phyloP scores from a whole-genome alignment of 2,888 invertebrate genomes.

The Iphiclides podalirius region DNA sequence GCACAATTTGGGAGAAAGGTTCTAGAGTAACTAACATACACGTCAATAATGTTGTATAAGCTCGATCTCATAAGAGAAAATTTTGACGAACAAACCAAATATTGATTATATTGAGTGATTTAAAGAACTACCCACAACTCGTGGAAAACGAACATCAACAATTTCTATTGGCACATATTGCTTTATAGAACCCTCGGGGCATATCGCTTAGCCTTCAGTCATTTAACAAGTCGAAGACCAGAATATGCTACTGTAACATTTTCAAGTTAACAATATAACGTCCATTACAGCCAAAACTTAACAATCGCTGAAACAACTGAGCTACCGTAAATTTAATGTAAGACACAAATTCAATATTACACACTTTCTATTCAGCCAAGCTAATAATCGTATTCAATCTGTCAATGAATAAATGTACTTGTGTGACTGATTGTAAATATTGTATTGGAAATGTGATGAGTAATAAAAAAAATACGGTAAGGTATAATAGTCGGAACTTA shows the following conservation, averaged over 20 bases:
- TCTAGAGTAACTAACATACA: not conserved
- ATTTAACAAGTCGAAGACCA: not conserved
- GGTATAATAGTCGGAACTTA: conserved; percentile 18
- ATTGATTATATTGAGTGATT: not conserved
- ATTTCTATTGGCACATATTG: conserved; percentile 29
- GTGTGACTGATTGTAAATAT: conserved; percentile 16
- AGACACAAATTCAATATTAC: conserved; percentile 27
- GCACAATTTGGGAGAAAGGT: conserved; percentile 16
- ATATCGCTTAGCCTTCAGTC: not conserved
- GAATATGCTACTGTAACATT: conserved; percentile 7
- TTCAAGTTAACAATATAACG: conserved; percentile 23
- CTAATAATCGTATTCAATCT: conserved; percentile 25
- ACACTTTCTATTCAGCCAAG: conserved; percentile 36
- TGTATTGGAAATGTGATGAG: conserved; percentile 22
- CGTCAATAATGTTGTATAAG: conserved; percentile 14
- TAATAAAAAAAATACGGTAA: conserved; percentile 14
- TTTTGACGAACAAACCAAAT: not conserved
- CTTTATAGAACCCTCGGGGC: conserved; percentile 22
- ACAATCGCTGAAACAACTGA: conserved; percentile 35
- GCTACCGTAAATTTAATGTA: conserved; percentile 30
- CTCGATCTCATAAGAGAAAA: conserved; percentile 5
- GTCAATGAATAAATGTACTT: conserved; percentile 6
- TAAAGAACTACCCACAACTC: conserved; percentile 21
- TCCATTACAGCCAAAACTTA: conserved; percentile 33
- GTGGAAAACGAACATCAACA: conserved; percentile 6